A percentile compares a stretch with the other conserved stretches of the same genome.
Evolutionary conservation across 2,797 vertebrate genomes (phyloP).

Genomic region (Acomys russatus): DNA sequence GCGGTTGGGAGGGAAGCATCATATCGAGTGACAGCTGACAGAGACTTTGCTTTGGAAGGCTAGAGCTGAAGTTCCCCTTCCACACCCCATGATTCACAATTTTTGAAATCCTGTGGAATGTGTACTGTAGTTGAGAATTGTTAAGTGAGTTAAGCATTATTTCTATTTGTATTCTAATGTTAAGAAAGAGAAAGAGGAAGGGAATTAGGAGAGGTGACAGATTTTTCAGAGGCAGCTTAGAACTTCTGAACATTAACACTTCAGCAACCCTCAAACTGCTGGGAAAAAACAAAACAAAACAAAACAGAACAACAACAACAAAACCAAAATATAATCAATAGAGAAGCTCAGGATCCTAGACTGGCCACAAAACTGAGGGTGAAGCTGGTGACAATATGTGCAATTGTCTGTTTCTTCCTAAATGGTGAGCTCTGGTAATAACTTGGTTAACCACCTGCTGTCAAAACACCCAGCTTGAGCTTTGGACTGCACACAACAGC

Average conservation of each 20-base stretch:
- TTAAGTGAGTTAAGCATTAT: slow-evolving; percentile 39
- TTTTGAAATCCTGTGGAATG: slow-evolving; percentile 25
- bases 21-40: not conserved
- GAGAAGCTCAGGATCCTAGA: not conserved
- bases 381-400: not conserved
- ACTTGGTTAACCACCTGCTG: not conserved
- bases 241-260: not conserved
- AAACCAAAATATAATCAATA: not conserved
- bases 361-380: not conserved
- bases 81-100: not conserved
- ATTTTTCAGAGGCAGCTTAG: not conserved
- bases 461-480: not conserved
- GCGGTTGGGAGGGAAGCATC: not conserved
- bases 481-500: not conserved
- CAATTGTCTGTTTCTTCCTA: not conserved
- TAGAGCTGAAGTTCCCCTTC: not conserved
- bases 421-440: not conserved
- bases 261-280: not conserved
- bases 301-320: no score
- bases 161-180: slow-evolving; percentile 22
- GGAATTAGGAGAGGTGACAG: not conserved
- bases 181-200: no score
- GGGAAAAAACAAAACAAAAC: no score
- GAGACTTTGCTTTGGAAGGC: not conserved
- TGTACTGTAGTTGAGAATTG: not conserved